Evolutionary conservation across 2,888 invertebrate genomes (phyloP).

Genomic region (Yponomeuta cagnagella): DNA sequence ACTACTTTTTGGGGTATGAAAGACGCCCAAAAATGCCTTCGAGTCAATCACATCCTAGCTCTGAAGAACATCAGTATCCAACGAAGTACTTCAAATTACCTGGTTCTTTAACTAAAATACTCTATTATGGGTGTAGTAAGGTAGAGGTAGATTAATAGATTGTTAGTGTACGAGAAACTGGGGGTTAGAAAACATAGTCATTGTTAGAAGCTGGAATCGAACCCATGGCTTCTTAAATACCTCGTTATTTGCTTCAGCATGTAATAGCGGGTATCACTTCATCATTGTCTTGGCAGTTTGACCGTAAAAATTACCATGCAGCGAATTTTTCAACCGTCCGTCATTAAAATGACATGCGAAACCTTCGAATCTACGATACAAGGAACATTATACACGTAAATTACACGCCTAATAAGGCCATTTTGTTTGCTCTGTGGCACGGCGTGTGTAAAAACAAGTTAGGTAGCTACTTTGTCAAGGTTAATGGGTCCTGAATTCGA

Average conservation of each 20-base stretch:
- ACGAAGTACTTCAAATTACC: no score
- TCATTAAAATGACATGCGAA: conserved; percentile 3
- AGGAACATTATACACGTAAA: conserved; percentile 3
- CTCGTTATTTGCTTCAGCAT: neutral
- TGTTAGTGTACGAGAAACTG: no score
- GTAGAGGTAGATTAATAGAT: no score
- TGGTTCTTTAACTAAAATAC: no score
- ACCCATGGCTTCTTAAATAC: no score
- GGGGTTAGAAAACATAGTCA: no score
- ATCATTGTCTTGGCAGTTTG: neutral
- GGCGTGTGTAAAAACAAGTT: neutral
- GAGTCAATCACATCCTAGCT: no score
- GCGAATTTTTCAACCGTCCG: neutral
- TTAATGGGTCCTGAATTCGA: neutral
- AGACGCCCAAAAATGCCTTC: no score
- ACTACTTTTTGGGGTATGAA: no score
- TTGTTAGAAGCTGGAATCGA: no score
- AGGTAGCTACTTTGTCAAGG: neutral
- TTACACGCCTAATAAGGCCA: conserved; percentile 10
- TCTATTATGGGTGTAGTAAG: no score
- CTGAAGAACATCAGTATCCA: no score
- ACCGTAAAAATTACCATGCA: neutral
- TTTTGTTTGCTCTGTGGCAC: conserved; percentile 1
- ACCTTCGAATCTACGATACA: conserved; percentile 2
- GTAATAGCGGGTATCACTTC: neutral